Evolutionary conservation across 2,888 invertebrate genomes (phyloP), one percentile per base, ranked within the genome.

Genomic region (Folsomia manolachei): DNA sequence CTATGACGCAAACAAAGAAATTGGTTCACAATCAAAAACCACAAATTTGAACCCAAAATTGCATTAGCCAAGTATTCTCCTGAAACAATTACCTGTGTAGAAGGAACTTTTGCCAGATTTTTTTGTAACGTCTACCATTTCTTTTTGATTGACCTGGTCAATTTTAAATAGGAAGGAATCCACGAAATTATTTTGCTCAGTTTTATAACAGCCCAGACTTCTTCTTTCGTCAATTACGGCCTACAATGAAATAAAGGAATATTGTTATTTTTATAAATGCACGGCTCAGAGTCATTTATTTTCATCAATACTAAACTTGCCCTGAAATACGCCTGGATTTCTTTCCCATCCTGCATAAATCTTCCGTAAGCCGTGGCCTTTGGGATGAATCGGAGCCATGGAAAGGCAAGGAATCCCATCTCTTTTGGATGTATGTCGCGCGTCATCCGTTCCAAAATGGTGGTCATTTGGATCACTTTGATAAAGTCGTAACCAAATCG

Each of bases 101-200:
- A 76, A 75, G 39, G 75, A 61, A 67, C 76, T 78, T 19, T 75
- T 70, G 19, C 52, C 52, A 11, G 52, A 63, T 11, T 70, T 71
- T 60, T 71, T 71, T 26, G 65, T 71, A n/a, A n/a, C n/a, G n/a
- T n/a, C n/a, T n/a, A n/a, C n/a, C n/a, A n/a, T n/a, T n/a, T n/a
- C n/a, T n/a, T n/a, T n/a, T n/a, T n/a, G n/a, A n/a, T n/a, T n/a
- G 56, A 71, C 69, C 1, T 66, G 61, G 51, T 77, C 76, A 60
- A 79, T 78, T 67, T 79, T 75, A 27, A 66, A 63, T 2, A 79
- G 56, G 56, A 78, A 79, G 2, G 69, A 61, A 64, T 79, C 79
- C 26, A 79, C 71, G 19, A 79, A 76, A 27, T 75, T 75, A 11
- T 77, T 75, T 69, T 78, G 76, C 24, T 63, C 69, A 26, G 53